Evolutionary conservation across 2,113 vertebrate genomes (phyloP).

Genomic region (Panthera leo): DNA sequence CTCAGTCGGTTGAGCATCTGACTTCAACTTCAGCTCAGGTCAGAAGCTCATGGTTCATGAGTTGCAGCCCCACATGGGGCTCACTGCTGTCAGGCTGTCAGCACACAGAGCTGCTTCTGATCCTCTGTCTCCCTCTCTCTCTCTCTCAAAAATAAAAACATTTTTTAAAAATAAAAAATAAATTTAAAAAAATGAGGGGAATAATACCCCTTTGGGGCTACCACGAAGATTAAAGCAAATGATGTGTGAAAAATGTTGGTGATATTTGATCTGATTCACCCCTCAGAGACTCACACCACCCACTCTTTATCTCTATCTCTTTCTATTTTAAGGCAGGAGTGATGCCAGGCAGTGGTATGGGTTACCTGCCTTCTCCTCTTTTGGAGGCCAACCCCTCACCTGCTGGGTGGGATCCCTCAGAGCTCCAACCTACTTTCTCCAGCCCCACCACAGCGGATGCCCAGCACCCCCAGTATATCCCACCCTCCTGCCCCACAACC

Average conservation of each 20-base stretch:
- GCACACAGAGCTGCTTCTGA: too few species aligned
- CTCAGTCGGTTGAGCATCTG: too few species aligned
- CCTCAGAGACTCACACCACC: slow-evolving; percentile 18
- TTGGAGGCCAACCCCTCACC: neutral
- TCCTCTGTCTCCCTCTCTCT: too few species aligned
- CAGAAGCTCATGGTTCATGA: too few species aligned
- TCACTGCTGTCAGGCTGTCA: too few species aligned
- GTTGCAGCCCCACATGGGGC: too few species aligned
- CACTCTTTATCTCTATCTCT: slow-evolving; percentile 30
- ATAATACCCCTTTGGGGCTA: neutral
- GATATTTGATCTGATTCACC: neutral
- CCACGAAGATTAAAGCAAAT: neutral
- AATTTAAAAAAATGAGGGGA: neutral
- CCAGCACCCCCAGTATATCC: neutral
- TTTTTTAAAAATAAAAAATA: too few species aligned
- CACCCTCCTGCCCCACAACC: neutral
- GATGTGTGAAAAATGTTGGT: too few species aligned
- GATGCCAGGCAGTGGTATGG: slow-evolving; percentile 44
- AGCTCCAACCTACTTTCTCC: neutral
- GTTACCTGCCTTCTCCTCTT: slow-evolving; percentile 41
- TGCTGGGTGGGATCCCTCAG: neutral
- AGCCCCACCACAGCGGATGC: neutral
- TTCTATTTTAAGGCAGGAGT: slow-evolving; percentile 64
- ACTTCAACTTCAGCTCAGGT: too few species aligned
- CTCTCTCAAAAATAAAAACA: too few species aligned